Conservation (phyloP, 37 sponge, comb jelly and placozoan genomes). For the Bolinopsis microptera region DNA sequence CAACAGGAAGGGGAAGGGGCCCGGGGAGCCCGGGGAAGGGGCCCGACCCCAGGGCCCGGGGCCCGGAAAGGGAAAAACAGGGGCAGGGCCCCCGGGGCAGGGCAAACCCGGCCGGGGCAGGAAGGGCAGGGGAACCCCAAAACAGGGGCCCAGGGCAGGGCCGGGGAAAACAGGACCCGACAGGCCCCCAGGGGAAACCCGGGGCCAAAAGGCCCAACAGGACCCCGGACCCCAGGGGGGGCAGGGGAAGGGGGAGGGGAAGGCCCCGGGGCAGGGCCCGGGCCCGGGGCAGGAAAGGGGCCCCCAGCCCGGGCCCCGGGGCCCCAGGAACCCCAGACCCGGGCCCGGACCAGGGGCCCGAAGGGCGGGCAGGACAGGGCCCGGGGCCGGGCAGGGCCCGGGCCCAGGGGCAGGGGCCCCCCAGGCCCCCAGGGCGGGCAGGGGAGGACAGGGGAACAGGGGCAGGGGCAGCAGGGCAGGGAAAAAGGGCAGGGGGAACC, state of each 20-base stretch:
- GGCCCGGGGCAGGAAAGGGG: neutral
- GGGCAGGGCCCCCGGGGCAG: neutral
- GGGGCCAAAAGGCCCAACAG: too few relatives aligned
- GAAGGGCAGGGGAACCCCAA: neutral
- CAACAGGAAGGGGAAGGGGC: neutral
- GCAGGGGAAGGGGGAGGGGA: too few relatives aligned
- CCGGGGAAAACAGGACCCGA: neutral
- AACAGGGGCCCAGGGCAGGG: neutral
- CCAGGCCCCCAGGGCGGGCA: neutral
- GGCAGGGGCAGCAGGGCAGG: neutral
- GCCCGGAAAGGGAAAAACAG: too few relatives aligned
- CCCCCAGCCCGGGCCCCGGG: neutral
- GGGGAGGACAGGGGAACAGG: neutral
- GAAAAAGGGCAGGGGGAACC: neutral
- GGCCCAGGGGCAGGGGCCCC: neutral
- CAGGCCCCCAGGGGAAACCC: too few relatives aligned
- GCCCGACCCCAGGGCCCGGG: neutral
- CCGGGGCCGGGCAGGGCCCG: neutral
- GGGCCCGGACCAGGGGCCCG: neutral
- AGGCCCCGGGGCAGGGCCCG: neutral
- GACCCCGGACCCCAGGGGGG: too few relatives aligned
- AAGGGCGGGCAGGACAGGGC: neutral
- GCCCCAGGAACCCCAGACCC: neutral
- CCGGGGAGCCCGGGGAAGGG: neutral
- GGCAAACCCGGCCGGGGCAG: neutral